Evolutionary conservation across 2,888 invertebrate genomes (phyloP).

Genomic region (Dioctria linearis): DNA sequence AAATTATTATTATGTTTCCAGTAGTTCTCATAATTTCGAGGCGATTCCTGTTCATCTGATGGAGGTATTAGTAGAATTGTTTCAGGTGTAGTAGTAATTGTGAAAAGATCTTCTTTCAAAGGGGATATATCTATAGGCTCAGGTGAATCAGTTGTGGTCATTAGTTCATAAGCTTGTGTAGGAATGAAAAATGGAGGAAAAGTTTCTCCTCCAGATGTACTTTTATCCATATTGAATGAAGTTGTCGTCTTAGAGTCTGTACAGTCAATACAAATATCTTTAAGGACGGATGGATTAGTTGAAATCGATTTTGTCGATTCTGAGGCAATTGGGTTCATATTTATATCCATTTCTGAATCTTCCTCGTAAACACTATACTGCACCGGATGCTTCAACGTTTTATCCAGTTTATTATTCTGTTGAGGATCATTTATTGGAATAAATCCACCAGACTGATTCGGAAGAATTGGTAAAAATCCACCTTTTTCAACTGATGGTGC

Average conservation of each 20-base stretch:
- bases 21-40: conserved; percentile 55
- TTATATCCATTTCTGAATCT: conserved; percentile 2
- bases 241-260: background rate
- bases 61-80: conserved; percentile 70
- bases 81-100: conserved; percentile 67
- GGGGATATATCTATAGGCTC: conserved; percentile 28
- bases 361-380: conserved; percentile 70
- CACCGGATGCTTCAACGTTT: conserved; percentile 70
- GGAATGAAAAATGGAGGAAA: conserved; percentile 1
- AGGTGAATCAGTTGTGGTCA: conserved; percentile 1
- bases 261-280: conserved; percentile 19
- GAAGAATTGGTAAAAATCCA: conserved; percentile 84
- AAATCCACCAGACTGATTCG: conserved; percentile 81
- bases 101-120: conserved; percentile 61
- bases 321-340: conserved; percentile 19
- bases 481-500: conserved; percentile 77
- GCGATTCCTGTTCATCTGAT: conserved; percentile 67
- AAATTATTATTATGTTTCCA: conserved; percentile 36
- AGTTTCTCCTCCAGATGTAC: background rate
- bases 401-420: conserved; percentile 62
- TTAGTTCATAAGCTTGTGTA: background rate
- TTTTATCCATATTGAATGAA: background rate
- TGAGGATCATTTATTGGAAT: conserved; percentile 76
- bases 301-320: background rate
- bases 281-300: background rate